phyloP scores from a whole-genome alignment of 1,140 invertebrate species.

The Drosophila nebulosa region DNA sequence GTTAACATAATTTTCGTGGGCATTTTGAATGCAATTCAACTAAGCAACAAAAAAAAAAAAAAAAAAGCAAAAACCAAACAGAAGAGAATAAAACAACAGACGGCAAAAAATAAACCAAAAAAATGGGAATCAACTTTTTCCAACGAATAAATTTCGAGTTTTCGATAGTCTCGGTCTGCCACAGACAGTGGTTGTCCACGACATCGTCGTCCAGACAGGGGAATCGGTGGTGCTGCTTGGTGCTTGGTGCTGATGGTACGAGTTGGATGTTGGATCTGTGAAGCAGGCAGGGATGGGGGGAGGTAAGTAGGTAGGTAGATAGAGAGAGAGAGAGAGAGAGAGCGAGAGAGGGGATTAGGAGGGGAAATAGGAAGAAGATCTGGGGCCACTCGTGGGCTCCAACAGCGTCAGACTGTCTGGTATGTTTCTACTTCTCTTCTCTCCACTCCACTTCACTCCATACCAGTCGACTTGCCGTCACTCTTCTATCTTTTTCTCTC shows the following conservation, averaged over 20 bases:
- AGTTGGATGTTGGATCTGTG: background rate
- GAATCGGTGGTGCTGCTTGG: conserved; percentile 23
- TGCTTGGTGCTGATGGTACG: background rate
- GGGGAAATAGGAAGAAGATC: conserved; percentile 2
- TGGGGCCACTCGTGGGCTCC: conserved; percentile 72
- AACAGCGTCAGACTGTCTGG: conserved; percentile 81
- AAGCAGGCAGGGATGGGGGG: background rate
- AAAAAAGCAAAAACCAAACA: conserved; percentile 3
- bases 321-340: conserved; percentile 5
- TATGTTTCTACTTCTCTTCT: conserved; percentile 47
- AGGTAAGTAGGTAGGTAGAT: background rate
- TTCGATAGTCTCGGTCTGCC: conserved; percentile 77
- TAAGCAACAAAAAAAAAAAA: conserved; percentile 39
- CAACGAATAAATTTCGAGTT: conserved; percentile 79
- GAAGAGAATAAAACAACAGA: conserved; percentile 50
- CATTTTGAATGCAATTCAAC: conserved; percentile 44
- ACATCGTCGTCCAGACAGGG: conserved; percentile 64
- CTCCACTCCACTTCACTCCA: conserved; percentile 1
- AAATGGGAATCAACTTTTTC: conserved; percentile 73
- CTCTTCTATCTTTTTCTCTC: background rate
- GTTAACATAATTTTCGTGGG: conserved; percentile 79
- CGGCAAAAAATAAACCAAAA: conserved; percentile 22
- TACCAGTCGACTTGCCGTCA: conserved; percentile 2
- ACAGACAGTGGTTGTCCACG: conserved; percentile 65
- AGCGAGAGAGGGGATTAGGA: background rate